Evolutionary conservation across 2,888 invertebrate species (phyloP).

Genomic region (Tiliacea aurago): DNA sequence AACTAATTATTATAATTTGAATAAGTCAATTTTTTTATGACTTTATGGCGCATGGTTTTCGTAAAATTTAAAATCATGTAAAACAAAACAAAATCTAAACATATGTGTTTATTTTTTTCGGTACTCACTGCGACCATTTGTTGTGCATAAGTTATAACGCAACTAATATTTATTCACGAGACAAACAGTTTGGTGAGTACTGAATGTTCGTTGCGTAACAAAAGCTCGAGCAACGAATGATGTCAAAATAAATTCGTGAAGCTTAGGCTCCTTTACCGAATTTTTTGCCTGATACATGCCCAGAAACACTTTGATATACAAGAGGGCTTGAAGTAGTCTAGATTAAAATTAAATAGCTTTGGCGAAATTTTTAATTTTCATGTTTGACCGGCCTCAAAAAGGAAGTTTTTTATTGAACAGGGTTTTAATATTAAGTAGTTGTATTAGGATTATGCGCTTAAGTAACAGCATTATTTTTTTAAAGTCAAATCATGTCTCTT

Average conservation of each 20-base stretch:
- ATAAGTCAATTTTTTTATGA: background rate
- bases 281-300: slow-evolving; percentile 14
- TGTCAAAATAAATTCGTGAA: background rate
- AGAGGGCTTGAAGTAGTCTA: slow-evolving; percentile 6
- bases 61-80: background rate
- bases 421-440: background rate
- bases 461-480: background rate
- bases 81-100: background rate
- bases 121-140: background rate
- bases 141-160: background rate
- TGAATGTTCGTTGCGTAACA: background rate
- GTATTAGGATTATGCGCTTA: background rate
- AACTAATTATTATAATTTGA: background rate
- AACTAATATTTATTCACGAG: background rate
- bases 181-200: background rate
- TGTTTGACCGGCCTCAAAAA: background rate
- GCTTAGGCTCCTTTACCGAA: background rate
- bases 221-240: background rate
- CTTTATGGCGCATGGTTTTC: background rate
- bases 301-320: slow-evolving; percentile 22
- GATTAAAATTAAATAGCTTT: slow-evolving; percentile 23
- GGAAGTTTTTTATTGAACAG: background rate
- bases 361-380: background rate
- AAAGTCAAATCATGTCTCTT: too few relatives aligned
- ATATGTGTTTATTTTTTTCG: background rate